Evolutionary conservation across 2,113 vertebrate species (phyloP).

Genomic region (Percina caprodes): DNA sequence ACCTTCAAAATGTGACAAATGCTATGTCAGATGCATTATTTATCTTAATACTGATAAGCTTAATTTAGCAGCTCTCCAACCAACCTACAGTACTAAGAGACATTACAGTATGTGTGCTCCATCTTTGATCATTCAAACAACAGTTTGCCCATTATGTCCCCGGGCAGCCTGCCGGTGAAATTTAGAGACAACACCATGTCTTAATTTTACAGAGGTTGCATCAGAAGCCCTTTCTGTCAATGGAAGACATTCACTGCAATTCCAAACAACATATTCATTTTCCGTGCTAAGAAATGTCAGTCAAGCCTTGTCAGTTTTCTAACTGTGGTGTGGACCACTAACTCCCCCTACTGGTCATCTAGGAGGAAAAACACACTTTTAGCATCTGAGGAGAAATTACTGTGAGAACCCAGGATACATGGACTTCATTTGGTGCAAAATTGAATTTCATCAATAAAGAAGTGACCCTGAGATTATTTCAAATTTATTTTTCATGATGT

Average conservation of each 20-base stretch:
- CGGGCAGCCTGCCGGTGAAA: constrained; percentile 37
- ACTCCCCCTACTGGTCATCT: constrained; percentile 81
- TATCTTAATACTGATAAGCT: constrained; percentile 66
- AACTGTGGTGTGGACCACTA: constrained; percentile 69
- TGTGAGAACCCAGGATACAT: constrained; percentile 29
- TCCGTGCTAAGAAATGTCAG: constrained; percentile 47
- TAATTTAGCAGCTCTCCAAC: constrained; percentile 64
- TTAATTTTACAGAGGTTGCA: constrained; percentile 71
- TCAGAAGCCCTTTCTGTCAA: constrained; percentile 56
- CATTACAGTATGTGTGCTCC: constrained; percentile 43
- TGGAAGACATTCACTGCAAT: constrained; percentile 54
- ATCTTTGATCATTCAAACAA: constrained; percentile 54
- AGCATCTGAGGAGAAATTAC: constrained; percentile 12
- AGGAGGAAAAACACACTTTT: neutral
- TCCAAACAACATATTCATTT: constrained; percentile 73
- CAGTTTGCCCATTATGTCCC: constrained; percentile 54
- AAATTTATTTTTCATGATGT: constrained; percentile 33
- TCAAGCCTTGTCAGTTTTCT: constrained; percentile 34
- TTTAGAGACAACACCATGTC: constrained; percentile 58
- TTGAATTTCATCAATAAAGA: constrained; percentile 34
- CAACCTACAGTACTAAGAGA: constrained; percentile 40
- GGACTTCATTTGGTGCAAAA: constrained; percentile 42
- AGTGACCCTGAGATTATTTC: constrained; percentile 5
- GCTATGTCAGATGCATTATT: constrained; percentile 55
- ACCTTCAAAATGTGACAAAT: constrained; percentile 74